Conservation (phyloP, 1,140 invertebrate species). For the Cepaea nemoralis region DNA sequence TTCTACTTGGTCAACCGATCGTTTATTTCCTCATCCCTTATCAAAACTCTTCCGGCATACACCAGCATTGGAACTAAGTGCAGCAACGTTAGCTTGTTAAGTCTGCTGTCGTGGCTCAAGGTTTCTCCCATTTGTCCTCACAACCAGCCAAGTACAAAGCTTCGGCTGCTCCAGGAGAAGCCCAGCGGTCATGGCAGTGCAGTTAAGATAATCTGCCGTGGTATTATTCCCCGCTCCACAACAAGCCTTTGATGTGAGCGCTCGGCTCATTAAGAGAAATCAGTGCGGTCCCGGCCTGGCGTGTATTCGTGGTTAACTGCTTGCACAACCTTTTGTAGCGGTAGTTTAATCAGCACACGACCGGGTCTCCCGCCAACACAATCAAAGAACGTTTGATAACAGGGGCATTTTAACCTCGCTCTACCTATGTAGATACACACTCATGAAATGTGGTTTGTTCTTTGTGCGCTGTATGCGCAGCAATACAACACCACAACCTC, state of each 20-base stretch:
- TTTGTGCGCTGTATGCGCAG: too few species aligned
- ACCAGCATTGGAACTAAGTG: too few species aligned
- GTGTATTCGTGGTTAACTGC: constrained; percentile 2
- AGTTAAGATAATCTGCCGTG: constrained; percentile 3
- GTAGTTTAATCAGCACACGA: constrained; percentile 6
- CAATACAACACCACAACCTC: too few species aligned
- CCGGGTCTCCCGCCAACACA: not conserved
- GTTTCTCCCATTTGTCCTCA: not conserved
- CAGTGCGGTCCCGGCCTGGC: not conserved
- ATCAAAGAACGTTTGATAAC: constrained; percentile 15
- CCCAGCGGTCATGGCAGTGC: too few species aligned
- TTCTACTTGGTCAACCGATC: too few species aligned
- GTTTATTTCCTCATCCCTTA: too few species aligned
- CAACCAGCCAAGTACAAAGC: not conserved
- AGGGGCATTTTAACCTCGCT: not conserved
- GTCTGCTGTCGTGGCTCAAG: too few species aligned
- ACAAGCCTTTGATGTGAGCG: constrained; percentile 5
- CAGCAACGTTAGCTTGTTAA: too few species aligned
- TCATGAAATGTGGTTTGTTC: too few species aligned
- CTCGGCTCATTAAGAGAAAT: constrained; percentile 28
- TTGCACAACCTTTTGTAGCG: constrained; percentile 19
- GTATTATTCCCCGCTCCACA: constrained; percentile 23
- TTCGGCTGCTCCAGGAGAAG: too few species aligned
- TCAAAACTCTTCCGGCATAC: too few species aligned
- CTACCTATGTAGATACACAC: not conserved